Evolutionary conservation across 2,888 invertebrate genomes (phyloP).

Genomic region (Ectemnius cavifrons): DNA sequence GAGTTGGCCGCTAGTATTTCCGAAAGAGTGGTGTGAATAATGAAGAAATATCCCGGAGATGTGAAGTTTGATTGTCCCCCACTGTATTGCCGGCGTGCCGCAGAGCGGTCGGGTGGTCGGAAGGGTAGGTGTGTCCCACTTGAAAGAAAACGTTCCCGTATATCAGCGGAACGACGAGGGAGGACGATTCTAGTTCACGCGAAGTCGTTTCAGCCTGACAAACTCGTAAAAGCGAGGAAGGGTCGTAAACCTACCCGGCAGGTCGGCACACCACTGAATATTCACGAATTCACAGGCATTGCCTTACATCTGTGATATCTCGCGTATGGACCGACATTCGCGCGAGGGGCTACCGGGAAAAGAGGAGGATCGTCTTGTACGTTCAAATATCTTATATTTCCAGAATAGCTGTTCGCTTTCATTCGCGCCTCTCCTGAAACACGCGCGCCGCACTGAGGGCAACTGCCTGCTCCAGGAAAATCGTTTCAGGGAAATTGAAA

Average conservation of each 20-base stretch:
- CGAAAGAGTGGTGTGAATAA: too few species aligned
- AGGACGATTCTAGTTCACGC: conserved; percentile 44
- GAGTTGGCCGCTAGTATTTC: too few species aligned
- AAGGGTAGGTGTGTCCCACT: not conserved
- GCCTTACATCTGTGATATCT: too few species aligned
- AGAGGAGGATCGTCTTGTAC: conserved; percentile 18
- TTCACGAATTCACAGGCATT: conserved; percentile 55
- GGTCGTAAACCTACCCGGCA: conserved; percentile 48
- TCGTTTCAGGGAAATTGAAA: conserved; percentile 12
- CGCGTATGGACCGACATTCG: not conserved
- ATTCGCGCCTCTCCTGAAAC: conserved; percentile 19
- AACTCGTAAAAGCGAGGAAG: conserved; percentile 60
- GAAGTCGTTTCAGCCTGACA: conserved; percentile 61
- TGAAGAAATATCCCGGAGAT: too few species aligned
- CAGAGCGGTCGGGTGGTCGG: too few species aligned
- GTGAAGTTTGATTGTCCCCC: too few species aligned
- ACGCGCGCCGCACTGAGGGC: too few species aligned
- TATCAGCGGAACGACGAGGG: conserved; percentile 20
- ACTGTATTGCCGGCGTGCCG: too few species aligned
- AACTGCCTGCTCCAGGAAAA: too few species aligned
- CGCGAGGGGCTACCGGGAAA: not conserved
- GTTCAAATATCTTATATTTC: conserved; percentile 42
- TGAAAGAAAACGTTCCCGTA: conserved; percentile 41
- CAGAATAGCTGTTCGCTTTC: conserved; percentile 31
- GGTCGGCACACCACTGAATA: conserved; percentile 54